phyloP scores from a whole-genome alignment of 1,140 invertebrate genomes.

The Drosophila ogumai region DNA sequence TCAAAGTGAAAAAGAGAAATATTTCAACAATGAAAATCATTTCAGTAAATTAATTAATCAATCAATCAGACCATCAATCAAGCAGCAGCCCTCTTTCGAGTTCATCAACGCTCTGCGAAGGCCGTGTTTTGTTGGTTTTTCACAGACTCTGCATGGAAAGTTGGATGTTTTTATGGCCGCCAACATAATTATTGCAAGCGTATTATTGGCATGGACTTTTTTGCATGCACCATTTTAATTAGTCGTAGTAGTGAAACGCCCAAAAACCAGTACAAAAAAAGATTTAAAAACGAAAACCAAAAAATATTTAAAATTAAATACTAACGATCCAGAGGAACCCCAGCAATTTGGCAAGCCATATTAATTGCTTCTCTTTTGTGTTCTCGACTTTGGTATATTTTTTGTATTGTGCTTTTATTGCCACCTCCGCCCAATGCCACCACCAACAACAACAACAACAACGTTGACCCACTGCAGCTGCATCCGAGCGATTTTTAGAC shows the following conservation, averaged over 20 bases:
- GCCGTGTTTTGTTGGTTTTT: slow-evolving; percentile 16
- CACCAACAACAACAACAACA: not conserved
- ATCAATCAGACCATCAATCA: slow-evolving; percentile 45
- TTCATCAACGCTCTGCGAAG: slow-evolving; percentile 23
- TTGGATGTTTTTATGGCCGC: slow-evolving; percentile 20
- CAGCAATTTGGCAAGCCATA: slow-evolving; percentile 36
- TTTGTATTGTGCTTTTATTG: slow-evolving; percentile 25
- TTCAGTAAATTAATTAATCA: slow-evolving; percentile 39
- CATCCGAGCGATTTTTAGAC: slow-evolving; percentile 88
- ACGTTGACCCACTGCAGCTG: slow-evolving; percentile 86
- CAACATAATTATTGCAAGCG: slow-evolving; percentile 48
- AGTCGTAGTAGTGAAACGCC: slow-evolving; percentile 31
- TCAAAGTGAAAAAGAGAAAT: not conserved
- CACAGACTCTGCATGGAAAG: slow-evolving; percentile 25
- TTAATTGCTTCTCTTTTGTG: slow-evolving; percentile 46
- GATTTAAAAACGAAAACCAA: slow-evolving; percentile 22
- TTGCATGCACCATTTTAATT: slow-evolving; percentile 64
- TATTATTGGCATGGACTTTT: slow-evolving; percentile 73
- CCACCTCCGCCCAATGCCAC: not conserved
- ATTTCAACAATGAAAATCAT: slow-evolving; percentile 12
- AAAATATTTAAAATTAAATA: slow-evolving; percentile 24
- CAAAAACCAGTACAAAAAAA: slow-evolving; percentile 3
- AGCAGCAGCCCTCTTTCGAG: slow-evolving; percentile 12
- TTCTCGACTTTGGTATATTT: slow-evolving; percentile 32
- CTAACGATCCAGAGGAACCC: slow-evolving; percentile 20